Percentiles rank a stretch among this genome's conserved stretches.
Evolutionary conservation across 2,797 vertebrate species (phyloP).

Genomic region (Tauraco hartlaubi): DNA sequence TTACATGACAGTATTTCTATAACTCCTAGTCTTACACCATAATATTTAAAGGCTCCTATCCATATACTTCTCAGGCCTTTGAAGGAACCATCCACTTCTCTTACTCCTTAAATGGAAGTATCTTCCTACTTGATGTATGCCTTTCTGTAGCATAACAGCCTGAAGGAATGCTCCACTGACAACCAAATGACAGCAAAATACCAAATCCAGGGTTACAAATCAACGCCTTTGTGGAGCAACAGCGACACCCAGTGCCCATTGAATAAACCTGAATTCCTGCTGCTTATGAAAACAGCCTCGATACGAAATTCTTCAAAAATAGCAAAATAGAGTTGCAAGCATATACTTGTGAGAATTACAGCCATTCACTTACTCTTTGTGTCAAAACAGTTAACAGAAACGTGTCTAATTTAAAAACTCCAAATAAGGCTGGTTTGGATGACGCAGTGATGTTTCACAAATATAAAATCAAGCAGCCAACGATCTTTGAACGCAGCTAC

Average conservation of each 20-base stretch:
- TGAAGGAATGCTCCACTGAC: not conserved
- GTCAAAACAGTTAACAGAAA: not conserved
- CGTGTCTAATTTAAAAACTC: not conserved
- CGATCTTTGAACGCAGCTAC: not conserved
- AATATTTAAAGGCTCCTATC: not conserved
- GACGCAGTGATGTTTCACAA: not conserved
- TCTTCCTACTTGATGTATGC: not conserved
- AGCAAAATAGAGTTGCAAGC: no score
- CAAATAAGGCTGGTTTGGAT: not conserved
- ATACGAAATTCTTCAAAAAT: accelerated
- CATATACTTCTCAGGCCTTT: not conserved
- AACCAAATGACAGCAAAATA: not conserved
- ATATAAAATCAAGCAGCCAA: not conserved
- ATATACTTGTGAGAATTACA: not conserved
- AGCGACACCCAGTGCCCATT: slow-evolving; percentile 35
- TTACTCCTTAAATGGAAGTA: not conserved
- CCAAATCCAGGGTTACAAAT: accelerated
- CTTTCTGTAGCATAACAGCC: not conserved
- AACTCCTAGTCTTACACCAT: not conserved
- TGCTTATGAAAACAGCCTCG: not conserved
- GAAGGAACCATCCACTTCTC: not conserved
- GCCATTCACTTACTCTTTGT: not conserved
- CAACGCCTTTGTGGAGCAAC: not conserved
- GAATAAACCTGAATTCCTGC: not conserved
- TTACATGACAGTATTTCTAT: not conserved